Conservation (phyloP, 1,140 invertebrate genomes). For the Heliconius eleuchia region DNA sequence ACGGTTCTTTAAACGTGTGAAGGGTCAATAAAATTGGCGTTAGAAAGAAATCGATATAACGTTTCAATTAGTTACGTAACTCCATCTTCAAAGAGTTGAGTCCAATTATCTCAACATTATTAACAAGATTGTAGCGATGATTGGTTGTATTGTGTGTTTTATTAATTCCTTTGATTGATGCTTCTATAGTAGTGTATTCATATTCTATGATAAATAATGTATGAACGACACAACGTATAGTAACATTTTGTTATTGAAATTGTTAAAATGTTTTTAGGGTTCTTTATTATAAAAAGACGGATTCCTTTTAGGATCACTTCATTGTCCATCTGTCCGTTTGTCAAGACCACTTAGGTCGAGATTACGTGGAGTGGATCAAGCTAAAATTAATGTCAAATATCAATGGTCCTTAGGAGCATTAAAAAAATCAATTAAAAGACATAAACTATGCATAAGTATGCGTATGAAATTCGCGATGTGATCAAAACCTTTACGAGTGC, state of each 20-base stretch:
- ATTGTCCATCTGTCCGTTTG: no score
- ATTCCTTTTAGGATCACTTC: no score
- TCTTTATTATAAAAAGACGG: no score
- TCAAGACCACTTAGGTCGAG: no score
- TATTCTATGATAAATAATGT: background rate
- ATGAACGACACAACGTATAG: background rate
- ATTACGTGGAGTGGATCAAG: no score
- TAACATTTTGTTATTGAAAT: background rate
- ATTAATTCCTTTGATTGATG: conserved; percentile 58
- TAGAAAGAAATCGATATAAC: conserved; percentile 47
- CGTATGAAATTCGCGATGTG: no score
- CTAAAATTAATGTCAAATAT: no score
- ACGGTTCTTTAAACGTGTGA: conserved; percentile 29
- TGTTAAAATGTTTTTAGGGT: background rate
- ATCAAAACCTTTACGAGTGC: no score
- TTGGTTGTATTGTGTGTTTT: conserved; percentile 50
- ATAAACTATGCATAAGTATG: no score
- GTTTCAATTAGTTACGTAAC: conserved; percentile 57
- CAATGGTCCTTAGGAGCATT: no score
- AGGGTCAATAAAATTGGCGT: conserved; percentile 44
- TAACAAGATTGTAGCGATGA: conserved; percentile 49
- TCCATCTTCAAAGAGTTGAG: conserved; percentile 31
- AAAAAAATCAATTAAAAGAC: no score
- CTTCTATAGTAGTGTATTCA: background rate
- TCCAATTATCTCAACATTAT: conserved; percentile 58